These are phyloP conservation scores for Danaus plexippus DNA, from an alignment of 1,140 invertebrate genomes.

Conservation along the genomic window DNA sequence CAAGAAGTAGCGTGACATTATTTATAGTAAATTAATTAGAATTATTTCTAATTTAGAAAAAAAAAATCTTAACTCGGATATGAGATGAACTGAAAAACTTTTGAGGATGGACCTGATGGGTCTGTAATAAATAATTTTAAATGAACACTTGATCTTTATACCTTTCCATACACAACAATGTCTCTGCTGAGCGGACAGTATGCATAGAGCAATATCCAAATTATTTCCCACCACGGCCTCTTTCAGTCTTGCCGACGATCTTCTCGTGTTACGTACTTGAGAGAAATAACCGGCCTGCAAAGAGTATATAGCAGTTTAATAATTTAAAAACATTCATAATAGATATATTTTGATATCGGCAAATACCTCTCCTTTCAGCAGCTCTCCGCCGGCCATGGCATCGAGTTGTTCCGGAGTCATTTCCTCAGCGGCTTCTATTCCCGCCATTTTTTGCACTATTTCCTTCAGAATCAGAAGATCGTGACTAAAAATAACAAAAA, in stretches of 20 bases:
- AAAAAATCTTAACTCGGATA: too few species aligned
- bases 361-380: conserved; percentile 90
- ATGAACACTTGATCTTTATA: conserved; percentile 7
- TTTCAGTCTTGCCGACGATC: conserved; percentile 95
- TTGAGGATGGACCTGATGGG: neutral
- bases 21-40: too few species aligned
- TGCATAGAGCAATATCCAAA: conserved; percentile 92
- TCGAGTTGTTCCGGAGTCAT: conserved; percentile 97
- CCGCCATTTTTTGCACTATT: conserved; percentile 99
- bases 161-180: conserved; percentile 79
- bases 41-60: too few species aligned
- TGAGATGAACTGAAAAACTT: too few species aligned
- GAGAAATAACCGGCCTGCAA: conserved; percentile 91
- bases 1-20: too few species aligned
- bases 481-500: conserved; percentile 74
- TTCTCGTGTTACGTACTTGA: conserved; percentile 96
- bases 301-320: conserved; percentile 6
- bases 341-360: conserved; percentile 1
- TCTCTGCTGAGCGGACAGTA: conserved; percentile 97
- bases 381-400: conserved; percentile 96
- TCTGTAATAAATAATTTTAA: too few species aligned
- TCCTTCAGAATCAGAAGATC: conserved; percentile 97
- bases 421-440: conserved; percentile 96
- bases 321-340: conserved; percentile 3
- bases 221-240: conserved; percentile 94